phyloP scores from a whole-genome alignment of 2,888 invertebrate species.

The Parascotia fuliginaria region DNA sequence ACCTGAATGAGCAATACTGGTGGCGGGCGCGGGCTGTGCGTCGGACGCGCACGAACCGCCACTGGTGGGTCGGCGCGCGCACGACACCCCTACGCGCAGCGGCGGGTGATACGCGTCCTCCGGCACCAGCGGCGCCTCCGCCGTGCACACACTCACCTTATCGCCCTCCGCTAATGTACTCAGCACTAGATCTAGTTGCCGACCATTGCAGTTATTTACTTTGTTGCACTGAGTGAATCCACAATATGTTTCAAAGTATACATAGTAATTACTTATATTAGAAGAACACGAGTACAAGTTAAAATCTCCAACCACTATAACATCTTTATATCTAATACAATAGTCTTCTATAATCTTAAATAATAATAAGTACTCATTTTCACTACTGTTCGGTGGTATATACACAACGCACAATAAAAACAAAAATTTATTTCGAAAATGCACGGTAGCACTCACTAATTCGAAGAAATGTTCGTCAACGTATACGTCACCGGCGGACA shows the following conservation, averaged over 20 bases:
- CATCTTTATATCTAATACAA: not conserved
- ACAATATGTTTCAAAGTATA: not conserved
- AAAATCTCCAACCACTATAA: not conserved
- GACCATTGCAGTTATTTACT: not conserved
- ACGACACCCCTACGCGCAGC: not conserved
- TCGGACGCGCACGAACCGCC: not conserved
- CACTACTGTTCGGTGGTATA: not conserved
- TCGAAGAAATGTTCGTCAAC: not conserved
- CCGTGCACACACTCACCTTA: not conserved
- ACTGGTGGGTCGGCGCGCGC: not conserved
- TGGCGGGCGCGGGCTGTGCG: not conserved
- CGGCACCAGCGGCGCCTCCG: not conserved
- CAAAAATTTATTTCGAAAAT: not conserved
- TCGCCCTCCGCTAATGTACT: slow-evolving; percentile 1
- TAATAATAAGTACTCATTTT: not conserved
- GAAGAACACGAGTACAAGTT: too few relatives aligned
- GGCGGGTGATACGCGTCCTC: slow-evolving; percentile 9
- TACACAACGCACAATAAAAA: not conserved
- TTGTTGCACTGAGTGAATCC: not conserved
- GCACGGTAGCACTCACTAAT: not conserved
- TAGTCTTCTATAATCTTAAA: not conserved
- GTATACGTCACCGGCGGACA: not conserved
- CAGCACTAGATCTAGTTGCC: slow-evolving; percentile 1
- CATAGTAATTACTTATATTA: not conserved
- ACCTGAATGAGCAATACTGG: not conserved